phyloP scores from a whole-genome alignment of 2,113 vertebrate species.

The Pterocles burchelli region DNA sequence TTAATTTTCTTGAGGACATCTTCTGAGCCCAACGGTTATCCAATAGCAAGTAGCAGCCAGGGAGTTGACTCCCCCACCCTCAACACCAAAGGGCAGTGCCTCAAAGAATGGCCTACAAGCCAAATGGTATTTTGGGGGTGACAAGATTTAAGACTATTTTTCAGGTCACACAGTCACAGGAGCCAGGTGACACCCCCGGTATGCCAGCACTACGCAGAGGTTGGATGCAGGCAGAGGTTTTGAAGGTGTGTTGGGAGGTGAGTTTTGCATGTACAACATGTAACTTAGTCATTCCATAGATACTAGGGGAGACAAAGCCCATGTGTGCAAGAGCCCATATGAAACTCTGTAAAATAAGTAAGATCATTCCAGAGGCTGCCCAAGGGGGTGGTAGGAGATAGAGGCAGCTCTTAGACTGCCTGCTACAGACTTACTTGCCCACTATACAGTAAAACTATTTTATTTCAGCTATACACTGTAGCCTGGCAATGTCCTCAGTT shows the following conservation, averaged over 20 bases:
- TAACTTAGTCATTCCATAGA: not conserved
- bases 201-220: fast-evolving
- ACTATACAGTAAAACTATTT: not conserved
- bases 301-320: not conserved
- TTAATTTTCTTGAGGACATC: not conserved
- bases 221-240: not conserved
- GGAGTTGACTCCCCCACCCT: not conserved
- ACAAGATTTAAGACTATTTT: not conserved
- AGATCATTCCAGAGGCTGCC: not conserved
- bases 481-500: not conserved
- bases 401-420: not conserved
- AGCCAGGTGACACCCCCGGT: fast-evolving
- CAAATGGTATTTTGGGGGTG: not conserved
- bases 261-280: not conserved
- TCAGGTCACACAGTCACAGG: not conserved
- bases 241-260: not conserved
- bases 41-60: not conserved
- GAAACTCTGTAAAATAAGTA: not conserved
- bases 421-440: not conserved
- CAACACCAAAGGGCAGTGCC: not conserved
- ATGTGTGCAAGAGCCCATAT: not conserved
- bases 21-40: not conserved
- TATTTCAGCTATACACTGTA: not conserved
- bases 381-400: not conserved
- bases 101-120: not conserved